These are phyloP conservation scores for Porphyrio hochstetteri DNA, from an alignment of 2,113 vertebrate species.

Conservation along the genomic window DNA sequence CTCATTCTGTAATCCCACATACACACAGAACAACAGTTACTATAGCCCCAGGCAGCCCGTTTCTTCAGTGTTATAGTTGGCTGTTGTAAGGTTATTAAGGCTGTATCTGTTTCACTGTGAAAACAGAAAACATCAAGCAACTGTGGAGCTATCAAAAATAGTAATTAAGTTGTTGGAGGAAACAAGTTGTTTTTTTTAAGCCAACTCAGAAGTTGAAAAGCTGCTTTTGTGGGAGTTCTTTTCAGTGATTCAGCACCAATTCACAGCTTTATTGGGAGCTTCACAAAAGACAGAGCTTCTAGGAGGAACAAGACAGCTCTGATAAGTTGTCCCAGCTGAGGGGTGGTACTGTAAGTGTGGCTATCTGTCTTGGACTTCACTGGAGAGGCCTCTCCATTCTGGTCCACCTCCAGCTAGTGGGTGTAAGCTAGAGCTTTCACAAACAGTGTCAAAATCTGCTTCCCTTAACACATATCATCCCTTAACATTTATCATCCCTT, in stretches of 20 bases:
- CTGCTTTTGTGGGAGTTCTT: not conserved
- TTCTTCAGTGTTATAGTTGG: not conserved
- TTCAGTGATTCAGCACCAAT: not conserved
- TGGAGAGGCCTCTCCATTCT: not conserved
- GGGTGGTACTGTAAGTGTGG: not conserved
- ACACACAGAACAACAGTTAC: not conserved
- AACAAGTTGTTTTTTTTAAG: not conserved
- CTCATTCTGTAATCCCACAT: not conserved
- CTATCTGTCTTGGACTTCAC: not conserved
- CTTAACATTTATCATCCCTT: not conserved
- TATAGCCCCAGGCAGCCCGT: fast-evolving
- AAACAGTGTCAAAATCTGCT: fast-evolving
- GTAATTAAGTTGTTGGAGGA: not conserved
- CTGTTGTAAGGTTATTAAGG: not conserved
- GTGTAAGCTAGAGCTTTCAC: fast-evolving
- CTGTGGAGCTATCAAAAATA: not conserved
- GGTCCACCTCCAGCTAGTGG: not conserved
- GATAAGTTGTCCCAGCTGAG: not conserved
- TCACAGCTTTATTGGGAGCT: not conserved
- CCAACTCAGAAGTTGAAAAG: not conserved
- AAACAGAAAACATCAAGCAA: not conserved
- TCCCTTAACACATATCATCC: not conserved
- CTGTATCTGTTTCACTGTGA: not conserved
- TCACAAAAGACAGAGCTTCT: not conserved
- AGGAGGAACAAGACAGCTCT: not conserved